phyloP scores from a whole-genome alignment of 2,888 invertebrate genomes.

The Bugulina stolonifera region DNA sequence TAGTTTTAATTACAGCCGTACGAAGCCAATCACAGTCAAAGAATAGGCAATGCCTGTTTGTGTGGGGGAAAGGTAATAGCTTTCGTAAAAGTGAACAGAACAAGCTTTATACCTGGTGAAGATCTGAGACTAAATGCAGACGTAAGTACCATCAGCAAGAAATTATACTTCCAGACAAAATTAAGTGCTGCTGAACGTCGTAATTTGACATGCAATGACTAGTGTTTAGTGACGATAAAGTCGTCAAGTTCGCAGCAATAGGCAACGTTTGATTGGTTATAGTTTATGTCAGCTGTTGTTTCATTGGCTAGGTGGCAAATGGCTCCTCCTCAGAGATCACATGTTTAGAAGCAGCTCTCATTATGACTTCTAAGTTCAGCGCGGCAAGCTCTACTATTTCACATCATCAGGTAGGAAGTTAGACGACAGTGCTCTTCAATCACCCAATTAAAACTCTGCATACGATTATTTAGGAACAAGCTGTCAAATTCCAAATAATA shows the following conservation, averaged over 20 bases:
- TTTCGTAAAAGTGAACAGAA: slow-evolving; percentile 35
- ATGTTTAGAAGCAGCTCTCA: slow-evolving; percentile 34
- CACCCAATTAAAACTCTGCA: no score
- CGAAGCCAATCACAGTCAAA: slow-evolving; percentile 4
- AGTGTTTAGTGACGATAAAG: no score
- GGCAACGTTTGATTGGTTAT: no score
- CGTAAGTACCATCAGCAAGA: slow-evolving; percentile 24
- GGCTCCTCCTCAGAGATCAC: slow-evolving; percentile 9
- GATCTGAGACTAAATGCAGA: slow-evolving; percentile 47
- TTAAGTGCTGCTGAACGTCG: no score
- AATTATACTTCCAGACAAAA: no score
- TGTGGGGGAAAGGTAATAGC: slow-evolving; percentile 26
- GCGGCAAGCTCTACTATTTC: slow-evolving; percentile 35
- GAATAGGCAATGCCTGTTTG: not conserved
- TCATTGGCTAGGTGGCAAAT: not conserved
- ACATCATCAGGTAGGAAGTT: not conserved
- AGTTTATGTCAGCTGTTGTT: not conserved
- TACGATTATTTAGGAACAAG: no score
- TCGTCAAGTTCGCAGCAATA: no score
- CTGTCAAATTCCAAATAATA: no score
- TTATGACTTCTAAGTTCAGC: slow-evolving; percentile 46
- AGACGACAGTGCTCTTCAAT: no score
- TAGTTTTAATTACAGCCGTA: not conserved
- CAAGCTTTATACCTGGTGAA: slow-evolving; percentile 47
- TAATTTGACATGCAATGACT: no score